Base-by-base conservation (phyloP, 2,888 invertebrate species). In the Melipona bicolor region DNA sequence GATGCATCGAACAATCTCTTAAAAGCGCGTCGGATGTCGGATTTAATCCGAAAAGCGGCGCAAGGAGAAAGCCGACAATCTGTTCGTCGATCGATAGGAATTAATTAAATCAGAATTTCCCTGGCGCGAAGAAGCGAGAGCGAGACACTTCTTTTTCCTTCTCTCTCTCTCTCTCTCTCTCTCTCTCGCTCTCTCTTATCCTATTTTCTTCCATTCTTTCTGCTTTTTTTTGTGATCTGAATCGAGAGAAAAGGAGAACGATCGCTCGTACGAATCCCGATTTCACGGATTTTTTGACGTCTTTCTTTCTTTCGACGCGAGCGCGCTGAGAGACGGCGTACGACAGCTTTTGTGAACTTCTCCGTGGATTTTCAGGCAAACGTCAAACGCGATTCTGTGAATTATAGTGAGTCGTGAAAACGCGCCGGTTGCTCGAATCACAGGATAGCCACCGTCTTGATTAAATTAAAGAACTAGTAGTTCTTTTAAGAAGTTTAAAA, bases 81-180 rank as follows among this genome's bases (percentile, higher is more conserved):
- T 56, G 27, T 13, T 50, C 24, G 32, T 71, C 79, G 81, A 85
- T 85, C 81, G 82, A 69, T 69, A 59, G n/a, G 69, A 72, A 81
- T 87, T 87, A 85, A 87, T 85, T 82, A 79, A 85, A 75, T 65
- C 68, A 70, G 79, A 43, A 72, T 79, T 87, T 78, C 76, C 73
- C 78, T 54, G 59, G 24, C 69, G 19, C 19, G 54, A 76, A 50
- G 27, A 54, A 67, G 17, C 24, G 52, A 3, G 11, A 3, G 11
- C 21, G 5, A 19, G 32, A n/a, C n/a, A 21, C 43, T 11, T 27
- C 6, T 24, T 50, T 24, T 50, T 17, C 19, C 17, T 2, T 17
- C 9, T 21, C 32, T 59, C 3, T 59, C 19, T 4, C 11, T 17
- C 21, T 32, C 21, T 11, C 19, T 27, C 15, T 17, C 24, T 11